Evolutionary conservation across 2,888 invertebrate genomes (phyloP).

Genomic region (Drosophila lutescens): DNA sequence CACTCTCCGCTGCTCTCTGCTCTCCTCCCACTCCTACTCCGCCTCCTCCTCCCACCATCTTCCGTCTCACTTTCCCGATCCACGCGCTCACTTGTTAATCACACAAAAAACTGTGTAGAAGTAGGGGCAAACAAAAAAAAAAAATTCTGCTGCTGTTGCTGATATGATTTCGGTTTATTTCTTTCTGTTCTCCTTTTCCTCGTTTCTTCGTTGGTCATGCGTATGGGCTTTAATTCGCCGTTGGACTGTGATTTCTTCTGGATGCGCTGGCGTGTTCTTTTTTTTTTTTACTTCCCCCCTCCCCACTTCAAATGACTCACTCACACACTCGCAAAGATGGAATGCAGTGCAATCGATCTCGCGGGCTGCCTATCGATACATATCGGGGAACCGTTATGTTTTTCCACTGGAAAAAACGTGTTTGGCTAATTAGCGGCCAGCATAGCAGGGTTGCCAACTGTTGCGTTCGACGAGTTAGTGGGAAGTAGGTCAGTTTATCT

Average conservation of each 20-base stretch:
- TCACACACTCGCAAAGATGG: neutral
- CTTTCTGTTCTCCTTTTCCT: constrained; percentile 42
- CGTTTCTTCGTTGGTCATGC: constrained; percentile 64
- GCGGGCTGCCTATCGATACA: constrained; percentile 31
- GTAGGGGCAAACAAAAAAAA: constrained; percentile 8
- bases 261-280: constrained; percentile 33
- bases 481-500: constrained; percentile 72
- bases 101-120: constrained; percentile 18
- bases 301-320: constrained; percentile 22
- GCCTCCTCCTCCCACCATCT: constrained; percentile 14
- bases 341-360: constrained; percentile 21
- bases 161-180: constrained; percentile 66
- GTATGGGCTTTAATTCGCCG: constrained; percentile 63
- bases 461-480: constrained; percentile 30
- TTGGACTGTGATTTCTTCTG: constrained; percentile 22
- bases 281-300: neutral
- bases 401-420: constrained; percentile 47
- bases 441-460: constrained; percentile 35
- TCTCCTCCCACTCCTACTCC: neutral
- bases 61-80: constrained; percentile 18
- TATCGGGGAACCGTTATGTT: constrained; percentile 39
- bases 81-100: constrained; percentile 47
- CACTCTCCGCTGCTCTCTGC: constrained; percentile 23
- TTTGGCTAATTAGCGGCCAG: constrained; percentile 58
- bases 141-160: constrained; percentile 42